Percentiles rank a stretch among this genome's conserved stretches.
These are phyloP conservation scores for Sarcophaga bullata DNA, from an alignment of 1,140 invertebrate species.

Conservation along the genomic window DNA sequence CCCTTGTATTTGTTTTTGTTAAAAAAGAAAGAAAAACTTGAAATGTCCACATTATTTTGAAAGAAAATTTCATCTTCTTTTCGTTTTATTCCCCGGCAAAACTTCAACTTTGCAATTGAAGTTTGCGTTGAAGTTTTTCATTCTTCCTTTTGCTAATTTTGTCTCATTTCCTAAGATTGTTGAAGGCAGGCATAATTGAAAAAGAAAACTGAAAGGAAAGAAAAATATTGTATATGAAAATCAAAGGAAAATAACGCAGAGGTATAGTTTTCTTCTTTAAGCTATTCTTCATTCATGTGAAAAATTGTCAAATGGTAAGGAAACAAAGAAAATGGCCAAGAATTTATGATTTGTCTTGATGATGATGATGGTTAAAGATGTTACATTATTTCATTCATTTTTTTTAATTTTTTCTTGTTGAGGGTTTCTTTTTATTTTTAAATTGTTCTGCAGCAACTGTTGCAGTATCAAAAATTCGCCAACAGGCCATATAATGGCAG, in stretches of 20 bases:
- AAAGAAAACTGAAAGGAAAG: background rate
- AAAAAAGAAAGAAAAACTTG: background rate
- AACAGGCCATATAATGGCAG: too few species aligned
- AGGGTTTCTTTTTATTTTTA: background rate
- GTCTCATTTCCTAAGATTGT: conserved; percentile 11
- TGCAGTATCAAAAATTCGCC: too few species aligned
- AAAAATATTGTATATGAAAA: background rate
- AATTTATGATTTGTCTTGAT: background rate
- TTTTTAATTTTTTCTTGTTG: background rate
- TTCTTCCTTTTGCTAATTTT: background rate
- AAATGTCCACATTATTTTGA: conserved; percentile 6
- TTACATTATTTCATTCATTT: too few species aligned
- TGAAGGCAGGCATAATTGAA: background rate
- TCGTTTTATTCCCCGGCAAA: background rate
- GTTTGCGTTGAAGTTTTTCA: background rate
- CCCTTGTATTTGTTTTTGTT: background rate
- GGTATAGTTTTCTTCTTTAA: too few species aligned
- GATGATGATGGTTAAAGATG: background rate
- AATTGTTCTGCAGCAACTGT: background rate
- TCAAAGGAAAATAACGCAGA: background rate
- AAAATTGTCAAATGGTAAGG: conserved; percentile 2
- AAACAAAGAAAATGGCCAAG: background rate
- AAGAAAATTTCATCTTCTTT: too few species aligned
- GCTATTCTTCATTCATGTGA: background rate
- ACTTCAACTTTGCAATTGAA: conserved; percentile 2